These are phyloP conservation scores for Poecilia picta DNA, from an alignment of 2,797 vertebrate species.

Conservation along the genomic window DNA sequence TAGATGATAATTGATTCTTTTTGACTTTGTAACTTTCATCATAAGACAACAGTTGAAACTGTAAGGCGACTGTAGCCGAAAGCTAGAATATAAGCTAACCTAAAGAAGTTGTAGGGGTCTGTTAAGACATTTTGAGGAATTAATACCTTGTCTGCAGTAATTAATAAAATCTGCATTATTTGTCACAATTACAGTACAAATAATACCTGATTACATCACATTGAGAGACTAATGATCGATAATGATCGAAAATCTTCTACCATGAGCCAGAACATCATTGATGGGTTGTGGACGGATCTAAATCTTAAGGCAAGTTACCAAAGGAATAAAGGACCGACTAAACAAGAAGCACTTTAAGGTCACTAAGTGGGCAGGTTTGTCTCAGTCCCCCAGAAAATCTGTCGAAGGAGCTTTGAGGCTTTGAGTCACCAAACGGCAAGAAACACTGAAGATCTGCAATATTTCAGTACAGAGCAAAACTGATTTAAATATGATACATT, in stretches of 20 bases:
- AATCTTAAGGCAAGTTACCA: background rate
- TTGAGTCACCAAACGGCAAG: background rate
- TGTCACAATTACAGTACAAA: background rate
- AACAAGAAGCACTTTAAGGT: background rate
- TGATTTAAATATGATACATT: background rate
- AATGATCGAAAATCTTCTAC: background rate
- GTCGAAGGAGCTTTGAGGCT: background rate
- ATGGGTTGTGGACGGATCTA: background rate
- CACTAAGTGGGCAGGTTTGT: background rate
- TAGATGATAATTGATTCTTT: background rate
- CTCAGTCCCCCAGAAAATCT: background rate
- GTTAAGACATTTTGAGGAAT: background rate
- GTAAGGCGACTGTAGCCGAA: background rate
- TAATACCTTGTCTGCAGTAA: background rate
- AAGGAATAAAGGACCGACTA: background rate
- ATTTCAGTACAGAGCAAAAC: background rate
- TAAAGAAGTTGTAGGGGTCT: background rate
- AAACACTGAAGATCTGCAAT: background rate
- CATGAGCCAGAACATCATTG: background rate
- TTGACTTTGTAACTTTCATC: background rate
- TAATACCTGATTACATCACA: background rate
- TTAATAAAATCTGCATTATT: background rate
- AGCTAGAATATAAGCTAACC: background rate
- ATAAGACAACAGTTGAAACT: background rate
- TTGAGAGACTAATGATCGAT: background rate